Base-by-base conservation (phyloP, 35 echinoderm and acorn worm genomes). In the Nesometra sesokonis region DNA sequence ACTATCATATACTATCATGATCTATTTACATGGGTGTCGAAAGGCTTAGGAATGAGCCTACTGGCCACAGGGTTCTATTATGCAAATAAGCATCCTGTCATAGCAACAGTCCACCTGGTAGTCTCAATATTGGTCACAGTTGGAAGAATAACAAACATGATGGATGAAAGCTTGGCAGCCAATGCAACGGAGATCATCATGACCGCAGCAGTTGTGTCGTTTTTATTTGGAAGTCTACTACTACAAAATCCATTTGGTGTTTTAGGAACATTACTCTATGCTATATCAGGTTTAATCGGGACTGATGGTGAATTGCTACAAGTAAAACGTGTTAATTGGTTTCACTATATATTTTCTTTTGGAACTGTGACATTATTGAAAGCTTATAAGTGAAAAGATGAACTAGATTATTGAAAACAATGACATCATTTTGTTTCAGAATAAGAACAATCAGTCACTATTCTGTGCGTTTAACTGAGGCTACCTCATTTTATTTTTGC, bases 311-410 rank as follows among this genome's bases (percentile, higher is more conserved):
- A 32, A 29, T 47, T 99, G 1, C 85, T 90, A 32, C 83, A 90
- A 33, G 46, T 94, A 13, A 91, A 52, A 37, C 39, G 85, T 47
- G 90, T 99, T 0, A 90, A 99, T 78, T 99, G 96, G 96, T 99
- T 99, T 80, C 96, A 99, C 37, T 99, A 94, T 88, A 57, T 99
- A 0, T 82, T 99, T 29, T 90, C 93, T 1, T 94, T 99, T 82
- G 93, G 85, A 38, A 93, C 90, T 80, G 79, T 99, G 34, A 90
- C 91, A n/a, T 82, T 90, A 15, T 37, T 94, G 33, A 37, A 90
- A 76, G 93, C 96, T 33, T 92, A 91, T 29, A 82, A 90, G 13
- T 90, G n/a, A n/a, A n/a, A n/a, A n/a, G n/a, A n/a, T n/a, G n/a
- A n/a, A n/a, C n/a, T n/a, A n/a, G n/a, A n/a, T n/a, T n/a, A n/a